A percentile compares a stretch with the other conserved stretches of the same genome.
Conservation (phyloP, 2,888 invertebrate genomes). For the Papilio demoleus region DNA sequence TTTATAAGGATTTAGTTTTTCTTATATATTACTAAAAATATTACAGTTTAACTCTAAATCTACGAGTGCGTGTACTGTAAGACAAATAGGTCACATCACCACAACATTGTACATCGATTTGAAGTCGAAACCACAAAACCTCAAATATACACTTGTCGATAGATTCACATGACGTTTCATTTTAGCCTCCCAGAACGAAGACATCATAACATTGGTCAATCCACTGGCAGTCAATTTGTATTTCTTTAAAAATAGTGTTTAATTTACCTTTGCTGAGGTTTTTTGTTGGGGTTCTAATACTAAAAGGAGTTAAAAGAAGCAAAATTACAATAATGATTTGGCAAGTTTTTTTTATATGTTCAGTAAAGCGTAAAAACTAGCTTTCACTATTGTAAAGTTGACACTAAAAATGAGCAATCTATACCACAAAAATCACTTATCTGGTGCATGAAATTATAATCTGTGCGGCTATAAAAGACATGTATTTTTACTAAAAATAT, state of each 20-base stretch:
- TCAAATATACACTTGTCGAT: slow-evolving; percentile 1
- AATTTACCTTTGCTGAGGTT: too few species aligned
- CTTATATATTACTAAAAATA: neutral
- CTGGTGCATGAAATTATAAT: neutral
- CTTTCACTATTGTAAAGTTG: slow-evolving; percentile 12
- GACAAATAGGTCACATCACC: neutral
- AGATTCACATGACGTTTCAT: neutral
- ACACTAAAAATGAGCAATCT: slow-evolving; percentile 1
- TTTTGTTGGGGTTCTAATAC: neutral
- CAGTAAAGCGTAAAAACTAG: neutral
- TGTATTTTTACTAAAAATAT: neutral
- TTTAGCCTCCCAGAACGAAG: neutral
- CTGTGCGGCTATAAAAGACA: slow-evolving; percentile 27
- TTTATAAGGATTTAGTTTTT: neutral
- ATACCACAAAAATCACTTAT: neutral
- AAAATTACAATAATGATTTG: neutral
- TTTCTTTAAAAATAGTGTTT: too few species aligned
- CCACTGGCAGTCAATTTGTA: neutral
- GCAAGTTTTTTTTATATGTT: neutral
- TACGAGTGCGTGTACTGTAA: neutral
- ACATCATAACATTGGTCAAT: neutral
- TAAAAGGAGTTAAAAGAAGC: neutral
- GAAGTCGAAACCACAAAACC: slow-evolving; percentile 14
- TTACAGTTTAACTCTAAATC: neutral
- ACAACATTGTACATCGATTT: slow-evolving; percentile 5